A percentile compares a stretch with the other conserved stretches of the same genome.
Evolutionary conservation across 2,113 vertebrate genomes (phyloP).

Genomic region (Callopanchax toddi): DNA sequence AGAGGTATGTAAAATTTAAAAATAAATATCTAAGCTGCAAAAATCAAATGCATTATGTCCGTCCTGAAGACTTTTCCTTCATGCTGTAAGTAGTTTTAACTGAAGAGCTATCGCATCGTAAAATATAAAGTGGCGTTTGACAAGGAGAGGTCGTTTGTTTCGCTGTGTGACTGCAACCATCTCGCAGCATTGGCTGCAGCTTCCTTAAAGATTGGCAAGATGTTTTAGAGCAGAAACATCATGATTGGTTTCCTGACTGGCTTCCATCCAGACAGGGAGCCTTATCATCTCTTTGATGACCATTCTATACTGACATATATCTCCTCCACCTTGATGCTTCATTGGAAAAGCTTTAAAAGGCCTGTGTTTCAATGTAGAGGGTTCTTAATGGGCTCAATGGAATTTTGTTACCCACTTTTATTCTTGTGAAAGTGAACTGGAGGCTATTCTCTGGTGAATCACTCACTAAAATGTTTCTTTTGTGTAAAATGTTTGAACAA

Average conservation of each 20-base stretch:
- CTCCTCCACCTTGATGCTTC: conserved; percentile 24
- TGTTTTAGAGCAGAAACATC: conserved; percentile 57
- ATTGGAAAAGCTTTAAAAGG: conserved; percentile 24
- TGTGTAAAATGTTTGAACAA: not conserved
- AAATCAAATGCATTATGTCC: conserved; percentile 3
- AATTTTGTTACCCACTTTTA: not conserved
- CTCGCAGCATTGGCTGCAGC: conserved; percentile 44
- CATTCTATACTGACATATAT: conserved; percentile 31
- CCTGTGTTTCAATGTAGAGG: conserved; percentile 16
- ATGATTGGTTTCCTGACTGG: conserved; percentile 59
- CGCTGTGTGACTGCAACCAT: conserved; percentile 26
- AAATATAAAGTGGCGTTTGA: conserved; percentile 45
- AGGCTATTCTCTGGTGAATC: conserved; percentile 37
- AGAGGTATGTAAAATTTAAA: not conserved
- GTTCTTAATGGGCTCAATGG: not conserved
- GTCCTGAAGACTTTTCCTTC: conserved; percentile 9
- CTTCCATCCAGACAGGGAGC: conserved; percentile 49
- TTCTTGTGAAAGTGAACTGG: not conserved
- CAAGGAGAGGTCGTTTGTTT: conserved; percentile 27
- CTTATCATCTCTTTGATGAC: conserved; percentile 50
- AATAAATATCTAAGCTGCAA: conserved; percentile 9
- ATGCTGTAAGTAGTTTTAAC: conserved; percentile 4
- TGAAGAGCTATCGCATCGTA: conserved; percentile 27
- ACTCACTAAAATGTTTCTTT: conserved; percentile 18
- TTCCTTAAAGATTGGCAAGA: conserved; percentile 48